These are phyloP conservation scores for Sycophila texana DNA, from an alignment of 2,888 invertebrate species.

Conservation along the genomic window DNA sequence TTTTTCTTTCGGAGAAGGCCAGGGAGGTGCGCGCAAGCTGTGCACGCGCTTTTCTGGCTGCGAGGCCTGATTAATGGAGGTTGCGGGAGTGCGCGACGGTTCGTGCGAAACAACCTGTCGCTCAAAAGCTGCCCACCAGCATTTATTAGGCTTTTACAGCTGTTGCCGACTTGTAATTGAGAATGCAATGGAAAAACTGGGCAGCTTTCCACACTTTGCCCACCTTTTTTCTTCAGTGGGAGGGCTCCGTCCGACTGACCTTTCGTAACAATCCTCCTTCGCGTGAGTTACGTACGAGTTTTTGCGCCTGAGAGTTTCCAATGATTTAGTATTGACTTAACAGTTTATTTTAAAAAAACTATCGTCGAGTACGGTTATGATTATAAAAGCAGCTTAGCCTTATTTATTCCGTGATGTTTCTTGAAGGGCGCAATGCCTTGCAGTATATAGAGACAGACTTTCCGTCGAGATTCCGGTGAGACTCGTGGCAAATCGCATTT, in stretches of 20 bases:
- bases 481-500: slow-evolving; percentile 65
- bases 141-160: slow-evolving; percentile 36
- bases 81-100: not conserved
- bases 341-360: slow-evolving; percentile 22
- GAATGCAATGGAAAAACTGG: not conserved
- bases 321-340: too few relatives aligned
- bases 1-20: slow-evolving; percentile 23
- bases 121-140: slow-evolving; percentile 38
- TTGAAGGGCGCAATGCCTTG: too few relatives aligned
- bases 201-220: not conserved
- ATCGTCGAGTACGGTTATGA: slow-evolving; percentile 33
- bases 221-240: not conserved
- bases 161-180: slow-evolving; percentile 34
- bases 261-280: too few relatives aligned
- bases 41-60: slow-evolving; percentile 16
- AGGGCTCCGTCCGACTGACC: not conserved
- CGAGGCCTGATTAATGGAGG: slow-evolving; percentile 28
- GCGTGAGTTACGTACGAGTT: too few relatives aligned
- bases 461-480: too few relatives aligned
- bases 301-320: too few relatives aligned
- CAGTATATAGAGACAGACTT: too few relatives aligned
- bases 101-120: slow-evolving; percentile 35
- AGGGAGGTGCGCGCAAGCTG: slow-evolving; percentile 21
- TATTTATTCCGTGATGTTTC: too few relatives aligned
- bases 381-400: too few relatives aligned